Conservation (phyloP, 2,797 vertebrate genomes). For the Percopsis omiscomaycus region DNA sequence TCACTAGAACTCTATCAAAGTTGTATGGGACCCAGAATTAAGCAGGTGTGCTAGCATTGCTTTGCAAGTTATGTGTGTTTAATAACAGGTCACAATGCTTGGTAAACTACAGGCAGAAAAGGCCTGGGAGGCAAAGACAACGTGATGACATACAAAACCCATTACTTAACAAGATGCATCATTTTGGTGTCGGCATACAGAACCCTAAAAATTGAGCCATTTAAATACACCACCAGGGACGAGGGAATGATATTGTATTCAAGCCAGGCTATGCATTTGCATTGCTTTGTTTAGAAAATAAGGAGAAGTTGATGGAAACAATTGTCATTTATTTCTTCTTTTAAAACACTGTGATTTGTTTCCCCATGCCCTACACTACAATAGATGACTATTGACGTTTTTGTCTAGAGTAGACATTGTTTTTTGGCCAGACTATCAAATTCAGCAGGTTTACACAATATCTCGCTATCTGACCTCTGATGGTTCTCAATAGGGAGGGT, state of each 20-base stretch:
- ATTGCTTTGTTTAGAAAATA: not conserved
- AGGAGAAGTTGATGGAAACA: not conserved
- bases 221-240: not conserved
- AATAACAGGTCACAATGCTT: conserved; percentile 8
- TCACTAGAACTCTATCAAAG: too few species aligned
- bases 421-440: not conserved
- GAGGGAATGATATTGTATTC: conserved; percentile 28
- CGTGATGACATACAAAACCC: not conserved
- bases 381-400: conserved; percentile 1
- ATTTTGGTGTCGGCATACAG: not conserved
- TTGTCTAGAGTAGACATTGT: not conserved
- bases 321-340: conserved; percentile 27
- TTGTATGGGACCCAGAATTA: too few species aligned
- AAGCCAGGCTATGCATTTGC: conserved; percentile 19
- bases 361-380: not conserved
- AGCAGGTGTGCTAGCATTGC: too few species aligned
- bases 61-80: conserved; percentile 11
- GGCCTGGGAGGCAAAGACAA: not conserved
- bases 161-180: not conserved
- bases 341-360: not conserved
- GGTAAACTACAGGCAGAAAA: conserved; percentile 22
- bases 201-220: not conserved
- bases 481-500: conserved; percentile 21
- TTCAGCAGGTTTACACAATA: not conserved
- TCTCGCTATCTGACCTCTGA: conserved; percentile 12